A percentile compares a stretch with the other conserved stretches of the same genome.
Conservation (phyloP, 2,797 vertebrate species). For the Poecilia wingei region DNA sequence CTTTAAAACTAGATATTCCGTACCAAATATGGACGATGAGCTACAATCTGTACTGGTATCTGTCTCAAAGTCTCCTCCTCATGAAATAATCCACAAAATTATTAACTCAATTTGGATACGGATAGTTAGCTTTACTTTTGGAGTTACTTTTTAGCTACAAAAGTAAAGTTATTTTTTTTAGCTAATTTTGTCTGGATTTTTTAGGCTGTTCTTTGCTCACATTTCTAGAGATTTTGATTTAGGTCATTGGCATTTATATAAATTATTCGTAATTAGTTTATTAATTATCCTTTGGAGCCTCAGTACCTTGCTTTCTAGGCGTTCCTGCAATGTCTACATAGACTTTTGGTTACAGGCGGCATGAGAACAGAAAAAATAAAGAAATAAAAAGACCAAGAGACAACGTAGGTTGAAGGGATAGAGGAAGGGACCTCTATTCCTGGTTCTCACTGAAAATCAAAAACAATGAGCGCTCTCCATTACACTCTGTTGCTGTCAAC, state of each 20-base stretch:
- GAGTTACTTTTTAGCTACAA: not conserved
- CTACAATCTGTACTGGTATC: not conserved
- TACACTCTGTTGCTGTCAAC: conserved; percentile 68
- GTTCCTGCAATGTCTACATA: conserved; percentile 10
- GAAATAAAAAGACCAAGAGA: not conserved
- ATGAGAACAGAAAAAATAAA: conserved; percentile 5
- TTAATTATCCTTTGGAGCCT: conserved; percentile 27
- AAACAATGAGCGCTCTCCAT: conserved; percentile 70
- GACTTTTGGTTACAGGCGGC: conserved; percentile 26
- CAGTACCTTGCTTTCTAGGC: conserved; percentile 1
- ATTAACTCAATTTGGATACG: not conserved
- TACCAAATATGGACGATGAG: not conserved
- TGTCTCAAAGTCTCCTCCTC: not conserved
- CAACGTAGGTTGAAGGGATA: conserved; percentile 5
- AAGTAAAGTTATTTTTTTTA: not conserved
- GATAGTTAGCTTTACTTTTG: not conserved
- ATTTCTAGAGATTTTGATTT: not conserved
- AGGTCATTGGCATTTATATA: not conserved
- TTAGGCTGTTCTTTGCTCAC: not conserved
- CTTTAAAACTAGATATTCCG: not conserved
- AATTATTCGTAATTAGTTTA: not conserved
- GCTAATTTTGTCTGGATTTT: not conserved
- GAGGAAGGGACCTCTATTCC: conserved; percentile 35
- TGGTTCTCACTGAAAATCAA: conserved; percentile 51
- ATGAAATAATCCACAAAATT: not conserved